These are phyloP conservation scores for Anguilla anguilla DNA, from an alignment of 2,797 vertebrate genomes.

Conservation along the genomic window DNA sequence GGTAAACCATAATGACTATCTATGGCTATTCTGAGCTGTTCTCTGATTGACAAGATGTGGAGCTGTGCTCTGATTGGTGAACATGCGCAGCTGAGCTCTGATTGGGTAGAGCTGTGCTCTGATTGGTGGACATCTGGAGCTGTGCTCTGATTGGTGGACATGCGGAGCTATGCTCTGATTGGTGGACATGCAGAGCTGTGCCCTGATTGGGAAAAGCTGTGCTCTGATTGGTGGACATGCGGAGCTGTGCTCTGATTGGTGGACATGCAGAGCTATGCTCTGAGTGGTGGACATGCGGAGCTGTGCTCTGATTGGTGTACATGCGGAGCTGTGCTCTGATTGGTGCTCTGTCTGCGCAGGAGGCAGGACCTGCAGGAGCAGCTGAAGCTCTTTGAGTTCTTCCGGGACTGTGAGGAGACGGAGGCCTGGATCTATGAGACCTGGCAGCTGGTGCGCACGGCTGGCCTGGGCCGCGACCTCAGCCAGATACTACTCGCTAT, in stretches of 20 bases:
- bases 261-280: too few species aligned
- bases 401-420: slow-evolving; percentile 81
- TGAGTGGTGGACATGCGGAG: neutral
- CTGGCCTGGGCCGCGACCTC: slow-evolving; percentile 72
- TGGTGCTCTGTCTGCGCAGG: slow-evolving; percentile 58
- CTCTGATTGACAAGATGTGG: too few species aligned
- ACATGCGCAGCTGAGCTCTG: too few species aligned
- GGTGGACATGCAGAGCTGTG: too few species aligned
- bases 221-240: too few species aligned
- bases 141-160: too few species aligned
- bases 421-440: slow-evolving; percentile 80
- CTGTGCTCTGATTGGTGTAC: neutral
- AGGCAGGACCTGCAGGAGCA: slow-evolving; percentile 75
- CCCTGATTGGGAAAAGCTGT: too few species aligned
- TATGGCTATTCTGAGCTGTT: neutral
- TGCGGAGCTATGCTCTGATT: too few species aligned
- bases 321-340: neutral
- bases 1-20: neutral
- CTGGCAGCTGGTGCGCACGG: slow-evolving; percentile 66
- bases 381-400: slow-evolving; percentile 78
- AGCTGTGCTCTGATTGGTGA: too few species aligned
- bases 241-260: too few species aligned
- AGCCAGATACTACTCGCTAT: slow-evolving; percentile 75
- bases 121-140: too few species aligned
- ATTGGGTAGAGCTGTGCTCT: too few species aligned